Base-by-base conservation (phyloP, 2,797 vertebrate genomes). In the Phrynocephalus vlangalii region DNA sequence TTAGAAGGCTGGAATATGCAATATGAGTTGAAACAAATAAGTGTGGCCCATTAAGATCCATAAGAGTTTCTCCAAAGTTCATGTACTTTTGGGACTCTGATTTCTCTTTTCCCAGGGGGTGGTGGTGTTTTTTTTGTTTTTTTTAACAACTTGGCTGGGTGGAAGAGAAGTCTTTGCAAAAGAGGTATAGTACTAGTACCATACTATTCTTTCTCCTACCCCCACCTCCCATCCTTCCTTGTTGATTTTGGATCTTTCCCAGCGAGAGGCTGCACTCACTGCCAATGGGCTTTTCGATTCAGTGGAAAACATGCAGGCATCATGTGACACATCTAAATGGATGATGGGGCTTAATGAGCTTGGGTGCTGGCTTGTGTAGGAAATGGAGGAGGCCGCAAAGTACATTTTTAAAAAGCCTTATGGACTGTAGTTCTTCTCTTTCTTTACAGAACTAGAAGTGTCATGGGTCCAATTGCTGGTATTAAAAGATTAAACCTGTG, bases 251-350 rank as follows among this genome's bases (percentile, higher is more conserved):
- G 38, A 66, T 80, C 33, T 79, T 79, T 66, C 33, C 52, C 28
- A 78, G n/a, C 20, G 28, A 78, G 66, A 79, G 84, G 15, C 67
- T 13, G 3, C 18, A 15, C 20, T 20, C 18, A 15, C 20, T 20
- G 68, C 70, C 67, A 76, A 87, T 66, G 56, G n/a, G 38, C 9
- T 50, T 88, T 84, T 78, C 38, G 6, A 44, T 30, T 72, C 16
- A 24, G 38, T 71, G 50, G 76, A 72, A 68, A 88, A 79, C 66
- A 63, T 79, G 70, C 28, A 72, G 71, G 38, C 44, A 33, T 88
- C 77, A 79, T 79, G 67, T 84, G 87, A 84, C 68, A 80, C 77
- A 80, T 84, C 68, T 48, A 78, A 70, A 79, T 79, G 75, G 81
- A 79, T 71, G 44, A 22, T 48, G 38, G 11, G 72, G 56, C 56